phyloP scores from a whole-genome alignment of 2,888 invertebrate species.

The Plutella xylostella region DNA sequence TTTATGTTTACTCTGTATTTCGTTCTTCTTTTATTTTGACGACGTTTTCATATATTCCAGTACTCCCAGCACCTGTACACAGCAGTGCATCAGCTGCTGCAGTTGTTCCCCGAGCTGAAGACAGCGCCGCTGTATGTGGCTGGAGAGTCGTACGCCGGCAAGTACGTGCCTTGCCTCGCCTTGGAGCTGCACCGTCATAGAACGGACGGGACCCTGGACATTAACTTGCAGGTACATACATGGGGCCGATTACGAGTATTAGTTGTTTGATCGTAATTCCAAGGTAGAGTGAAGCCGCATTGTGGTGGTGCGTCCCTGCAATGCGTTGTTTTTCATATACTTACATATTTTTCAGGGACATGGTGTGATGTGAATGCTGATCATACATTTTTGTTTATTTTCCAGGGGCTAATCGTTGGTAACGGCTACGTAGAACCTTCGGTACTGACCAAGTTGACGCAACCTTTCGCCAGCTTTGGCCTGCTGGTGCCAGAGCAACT shows the following conservation, averaged over 20 bases:
- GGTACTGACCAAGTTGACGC: slow-evolving; percentile 35
- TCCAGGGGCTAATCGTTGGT: slow-evolving; percentile 50
- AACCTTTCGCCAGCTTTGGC: slow-evolving; percentile 47
- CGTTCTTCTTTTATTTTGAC: background rate
- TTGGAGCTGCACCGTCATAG: slow-evolving; percentile 61
- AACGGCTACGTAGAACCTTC: slow-evolving; percentile 53
- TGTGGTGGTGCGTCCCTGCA: background rate
- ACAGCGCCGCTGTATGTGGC: slow-evolving; percentile 71
- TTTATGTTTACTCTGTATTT: background rate
- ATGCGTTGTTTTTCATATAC: background rate
- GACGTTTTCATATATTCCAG: slow-evolving; percentile 27
- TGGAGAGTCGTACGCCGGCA: slow-evolving; percentile 76
- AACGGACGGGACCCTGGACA: slow-evolving; percentile 28
- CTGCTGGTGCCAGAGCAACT: slow-evolving; percentile 42
- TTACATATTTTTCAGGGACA: background rate
- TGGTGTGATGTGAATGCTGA: background rate
- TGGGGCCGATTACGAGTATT: background rate
- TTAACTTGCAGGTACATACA: slow-evolving; percentile 52
- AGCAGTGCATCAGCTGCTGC: slow-evolving; percentile 70
- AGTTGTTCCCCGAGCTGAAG: slow-evolving; percentile 69
- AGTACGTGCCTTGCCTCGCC: slow-evolving; percentile 69
- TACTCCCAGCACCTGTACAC: slow-evolving; percentile 67
- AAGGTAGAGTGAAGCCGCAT: background rate
- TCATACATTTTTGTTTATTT: background rate
- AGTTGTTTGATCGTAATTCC: background rate